These are phyloP conservation scores for Pollenia labialis DNA, from an alignment of 2,888 invertebrate genomes.

Conservation along the genomic window DNA sequence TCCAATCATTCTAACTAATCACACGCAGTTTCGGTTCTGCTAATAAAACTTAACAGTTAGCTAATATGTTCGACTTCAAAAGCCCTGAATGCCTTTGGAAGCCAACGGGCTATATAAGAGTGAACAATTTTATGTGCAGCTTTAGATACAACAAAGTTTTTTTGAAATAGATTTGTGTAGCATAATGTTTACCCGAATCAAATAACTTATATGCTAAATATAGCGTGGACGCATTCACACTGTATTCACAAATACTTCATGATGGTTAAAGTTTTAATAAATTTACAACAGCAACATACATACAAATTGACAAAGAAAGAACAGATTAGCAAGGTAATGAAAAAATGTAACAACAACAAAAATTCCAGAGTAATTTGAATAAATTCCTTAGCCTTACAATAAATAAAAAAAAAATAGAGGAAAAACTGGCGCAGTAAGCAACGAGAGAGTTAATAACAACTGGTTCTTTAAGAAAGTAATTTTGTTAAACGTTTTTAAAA, in stretches of 20 bases:
- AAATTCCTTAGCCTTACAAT: slow-evolving; percentile 1
- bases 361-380: slow-evolving; percentile 2
- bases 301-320: neutral
- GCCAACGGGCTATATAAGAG: no score
- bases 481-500: neutral
- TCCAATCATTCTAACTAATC: no score
- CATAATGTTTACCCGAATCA: no score
- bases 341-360: neutral
- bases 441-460: neutral
- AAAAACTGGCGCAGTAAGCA: neutral
- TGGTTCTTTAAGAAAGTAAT: neutral
- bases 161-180: no score
- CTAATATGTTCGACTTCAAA: no score
- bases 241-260: neutral
- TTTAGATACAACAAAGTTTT: no score
- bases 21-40: no score
- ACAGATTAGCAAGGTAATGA: slow-evolving; percentile 28
- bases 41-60: no score
- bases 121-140: no score
- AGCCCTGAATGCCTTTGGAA: no score
- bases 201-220: no score
- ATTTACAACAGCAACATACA: neutral
- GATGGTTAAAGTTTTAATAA: slow-evolving; percentile 14
- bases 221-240: neutral
- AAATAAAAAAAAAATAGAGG: neutral